Base-by-base conservation (phyloP, 2,888 invertebrate species). In the Smittia aterrima region DNA sequence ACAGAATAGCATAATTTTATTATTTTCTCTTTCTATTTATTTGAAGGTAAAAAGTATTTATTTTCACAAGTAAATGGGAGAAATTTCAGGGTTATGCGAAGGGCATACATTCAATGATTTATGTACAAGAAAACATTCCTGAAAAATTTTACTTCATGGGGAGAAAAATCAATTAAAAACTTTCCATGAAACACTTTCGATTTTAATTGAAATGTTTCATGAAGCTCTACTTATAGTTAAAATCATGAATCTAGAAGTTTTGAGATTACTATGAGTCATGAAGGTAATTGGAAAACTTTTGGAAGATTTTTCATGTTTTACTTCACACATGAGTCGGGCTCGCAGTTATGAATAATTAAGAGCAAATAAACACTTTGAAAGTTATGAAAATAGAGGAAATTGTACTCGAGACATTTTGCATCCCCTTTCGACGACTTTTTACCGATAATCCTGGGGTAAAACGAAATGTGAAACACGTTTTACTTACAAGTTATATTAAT, bases 331-430 rank as follows among this genome's bases (percentile, higher is more conserved):
- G 22, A 58, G 58, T 58, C 58, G 2, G 3, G 16, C n/a, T 47
- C n/a, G 47, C 11, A 6, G 47, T 58, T 11, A 22, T 58, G 22
- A 58, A 58, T 58, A 58, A 20, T 58, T 22, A 58, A 58, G 4
- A 1, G 58, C 58, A 58, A 58, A 58, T 58, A 58, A 58, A 58
- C 58, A 58, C 58, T 58, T 58, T 7, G n/a, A 47, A 47, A 47
- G 9, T 47, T 47, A n/a, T 47, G 11, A 32, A 32, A 32, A 9
- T 32, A 32, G 32, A 32, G 32, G 32, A 32, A 32, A 32, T 32
- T 32, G 32, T 32, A 32, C 9, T 32, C 32, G 32, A 32, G 32
- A 32, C 32, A 32, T 32, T 9, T 9, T 32, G 32, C 32, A 32
- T 6, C 32, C 32, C 32, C 32, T 9, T 32, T 32, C 32, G 32